Conservation (phyloP, 2,113 vertebrate species). For the Saiga tatarica region DNA sequence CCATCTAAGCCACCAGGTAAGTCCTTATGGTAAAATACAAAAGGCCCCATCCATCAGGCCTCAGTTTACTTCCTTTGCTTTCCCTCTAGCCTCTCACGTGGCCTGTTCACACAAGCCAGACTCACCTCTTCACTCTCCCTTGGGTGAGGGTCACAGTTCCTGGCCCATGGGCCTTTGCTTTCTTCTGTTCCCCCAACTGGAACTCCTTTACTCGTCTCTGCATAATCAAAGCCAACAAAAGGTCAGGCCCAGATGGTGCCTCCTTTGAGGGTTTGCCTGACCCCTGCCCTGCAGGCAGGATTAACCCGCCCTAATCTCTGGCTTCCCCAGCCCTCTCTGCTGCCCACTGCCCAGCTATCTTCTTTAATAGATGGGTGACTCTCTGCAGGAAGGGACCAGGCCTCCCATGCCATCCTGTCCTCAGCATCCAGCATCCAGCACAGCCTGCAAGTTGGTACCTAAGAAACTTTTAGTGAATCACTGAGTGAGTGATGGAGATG, state of each 20-base stretch:
- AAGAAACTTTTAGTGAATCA: neutral
- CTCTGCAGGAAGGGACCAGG: neutral
- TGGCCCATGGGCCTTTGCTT: neutral
- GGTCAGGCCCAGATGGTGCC: neutral
- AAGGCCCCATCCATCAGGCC: neutral
- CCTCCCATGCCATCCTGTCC: neutral
- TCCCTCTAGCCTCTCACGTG: neutral
- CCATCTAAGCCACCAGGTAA: neutral
- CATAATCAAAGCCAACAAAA: neutral
- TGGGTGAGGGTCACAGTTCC: neutral
- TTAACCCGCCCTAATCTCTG: neutral
- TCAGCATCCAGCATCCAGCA: neutral
- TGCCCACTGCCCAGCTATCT: fast-evolving
- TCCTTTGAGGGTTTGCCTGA: neutral
- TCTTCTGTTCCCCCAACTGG: neutral
- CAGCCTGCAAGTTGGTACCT: neutral
- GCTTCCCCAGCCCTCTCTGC: neutral
- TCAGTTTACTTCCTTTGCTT: neutral
- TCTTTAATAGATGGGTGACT: neutral
- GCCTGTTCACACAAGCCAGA: neutral
- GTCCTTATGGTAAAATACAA: neutral
- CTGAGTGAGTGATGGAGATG: neutral
- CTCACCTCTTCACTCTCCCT: neutral
- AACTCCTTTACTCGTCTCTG: neutral
- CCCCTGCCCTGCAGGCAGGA: neutral